phyloP scores from a whole-genome alignment of 2,888 invertebrate species.

The Rotaria sp. region DNA sequence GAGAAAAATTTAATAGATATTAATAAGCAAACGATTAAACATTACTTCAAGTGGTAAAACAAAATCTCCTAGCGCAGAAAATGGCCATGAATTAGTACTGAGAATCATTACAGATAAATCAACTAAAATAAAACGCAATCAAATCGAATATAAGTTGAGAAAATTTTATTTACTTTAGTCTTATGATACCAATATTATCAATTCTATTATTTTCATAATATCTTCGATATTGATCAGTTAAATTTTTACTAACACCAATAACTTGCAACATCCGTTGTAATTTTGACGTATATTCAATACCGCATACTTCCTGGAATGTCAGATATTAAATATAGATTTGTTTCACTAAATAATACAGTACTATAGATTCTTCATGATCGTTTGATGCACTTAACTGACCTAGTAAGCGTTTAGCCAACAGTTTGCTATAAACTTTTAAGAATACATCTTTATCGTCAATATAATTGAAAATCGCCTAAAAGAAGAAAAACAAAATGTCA shows the following conservation, averaged over 20 bases:
- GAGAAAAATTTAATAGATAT: constrained; percentile 42
- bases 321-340: background rate
- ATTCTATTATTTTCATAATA: constrained; percentile 40
- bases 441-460: constrained; percentile 99
- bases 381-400: constrained; percentile 96
- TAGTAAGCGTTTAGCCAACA: constrained; percentile 93
- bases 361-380: constrained; percentile 82
- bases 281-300: constrained; percentile 97
- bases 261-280: constrained; percentile 98
- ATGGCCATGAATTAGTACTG: constrained; percentile 94
- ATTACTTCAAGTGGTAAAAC: constrained; percentile 81
- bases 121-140: constrained; percentile 56
- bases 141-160: background rate
- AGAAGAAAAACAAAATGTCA: background rate
- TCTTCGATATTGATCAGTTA: constrained; percentile 78
- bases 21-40: too few relatives aligned
- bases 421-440: constrained; percentile 98
- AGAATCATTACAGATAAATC: constrained; percentile 87
- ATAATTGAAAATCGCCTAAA: constrained; percentile 77
- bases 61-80: constrained; percentile 63
- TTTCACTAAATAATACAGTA: constrained; percentile 54
- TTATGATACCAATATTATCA: constrained; percentile 54
- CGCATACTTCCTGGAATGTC: constrained; percentile 66
- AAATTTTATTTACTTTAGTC: background rate
- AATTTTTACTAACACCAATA: constrained; percentile 91